A percentile compares a stretch with the other conserved stretches of the same genome.
Evolutionary conservation across 2,888 invertebrate genomes (phyloP).

Genomic region (Argyresthia albistria): DNA sequence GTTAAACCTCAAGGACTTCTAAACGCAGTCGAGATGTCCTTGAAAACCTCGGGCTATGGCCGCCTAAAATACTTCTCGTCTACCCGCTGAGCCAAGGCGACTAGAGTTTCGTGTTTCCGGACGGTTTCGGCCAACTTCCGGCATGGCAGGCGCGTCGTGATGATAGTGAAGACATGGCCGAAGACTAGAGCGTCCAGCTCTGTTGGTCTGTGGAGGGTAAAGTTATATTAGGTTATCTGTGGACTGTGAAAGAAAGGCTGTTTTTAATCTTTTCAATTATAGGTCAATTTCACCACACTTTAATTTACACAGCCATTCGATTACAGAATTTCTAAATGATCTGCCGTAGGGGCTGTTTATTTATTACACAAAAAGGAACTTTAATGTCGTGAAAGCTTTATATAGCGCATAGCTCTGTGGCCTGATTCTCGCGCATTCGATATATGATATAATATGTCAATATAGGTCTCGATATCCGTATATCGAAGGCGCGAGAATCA

Average conservation of each 20-base stretch:
- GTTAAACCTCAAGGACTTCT: slow-evolving; percentile 37
- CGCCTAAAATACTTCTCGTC: slow-evolving; percentile 85
- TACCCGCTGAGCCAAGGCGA: slow-evolving; percentile 86
- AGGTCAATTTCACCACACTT: no score
- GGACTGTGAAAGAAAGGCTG: background rate
- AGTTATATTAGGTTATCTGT: background rate
- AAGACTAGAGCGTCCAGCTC: slow-evolving; percentile 97
- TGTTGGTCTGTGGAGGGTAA: slow-evolving; percentile 79
- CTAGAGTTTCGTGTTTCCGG: slow-evolving; percentile 80
- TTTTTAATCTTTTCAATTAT: no score
- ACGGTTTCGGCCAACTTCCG: slow-evolving; percentile 86
- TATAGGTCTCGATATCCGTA: no score
- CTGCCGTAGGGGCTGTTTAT: no score
- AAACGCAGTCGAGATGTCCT: slow-evolving; percentile 59
- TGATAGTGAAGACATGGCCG: slow-evolving; percentile 95
- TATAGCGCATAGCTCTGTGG: no score
- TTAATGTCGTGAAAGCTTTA: no score
- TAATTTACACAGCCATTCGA: no score
- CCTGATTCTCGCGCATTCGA: no score
- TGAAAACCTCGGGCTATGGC: slow-evolving; percentile 57
- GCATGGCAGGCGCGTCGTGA: slow-evolving; percentile 91
- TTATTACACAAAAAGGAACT: no score
- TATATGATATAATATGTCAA: no score
- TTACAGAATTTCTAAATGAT: no score
- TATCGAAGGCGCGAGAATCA: no score